Evolutionary conservation across 2,888 invertebrate genomes (phyloP).

Genomic region (Hypselothyrea guttata): DNA sequence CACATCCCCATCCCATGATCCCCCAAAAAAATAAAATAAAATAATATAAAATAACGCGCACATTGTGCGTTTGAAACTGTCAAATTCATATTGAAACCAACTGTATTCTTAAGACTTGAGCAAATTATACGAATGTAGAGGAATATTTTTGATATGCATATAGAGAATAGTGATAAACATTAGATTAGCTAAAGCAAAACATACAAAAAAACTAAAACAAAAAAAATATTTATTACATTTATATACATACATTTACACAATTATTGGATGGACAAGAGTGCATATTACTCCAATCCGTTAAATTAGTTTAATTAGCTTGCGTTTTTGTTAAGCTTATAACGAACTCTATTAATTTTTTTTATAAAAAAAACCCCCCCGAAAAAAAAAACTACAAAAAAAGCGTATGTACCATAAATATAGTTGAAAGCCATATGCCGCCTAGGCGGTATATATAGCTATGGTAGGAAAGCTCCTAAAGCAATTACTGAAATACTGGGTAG

Average conservation of each 20-base stretch:
- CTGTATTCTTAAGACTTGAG: constrained; percentile 79
- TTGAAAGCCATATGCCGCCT: constrained; percentile 51
- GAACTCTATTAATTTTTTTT: constrained; percentile 71
- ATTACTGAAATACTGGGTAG: constrained; percentile 15
- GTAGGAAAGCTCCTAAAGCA: constrained; percentile 37
- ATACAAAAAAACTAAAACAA: constrained; percentile 30
- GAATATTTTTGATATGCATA: constrained; percentile 68
- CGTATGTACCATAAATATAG: constrained; percentile 75
- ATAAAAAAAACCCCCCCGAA: constrained; percentile 53
- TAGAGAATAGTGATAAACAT: constrained; percentile 58
- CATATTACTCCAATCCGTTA: constrained; percentile 50
- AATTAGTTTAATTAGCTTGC: constrained; percentile 79
- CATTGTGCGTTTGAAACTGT: constrained; percentile 66
- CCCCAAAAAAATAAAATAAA: not conserved
- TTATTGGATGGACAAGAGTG: constrained; percentile 43
- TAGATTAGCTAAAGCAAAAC: constrained; percentile 45
- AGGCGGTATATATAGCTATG: constrained; percentile 30
- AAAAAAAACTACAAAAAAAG: constrained; percentile 38
- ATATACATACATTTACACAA: constrained; percentile 17
- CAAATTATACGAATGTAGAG: constrained; percentile 73
- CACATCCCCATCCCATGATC: constrained; percentile 2
- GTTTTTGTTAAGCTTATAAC: constrained; percentile 82
- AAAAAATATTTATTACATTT: constrained; percentile 68
- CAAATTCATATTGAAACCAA: constrained; percentile 77
- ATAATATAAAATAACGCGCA: constrained; percentile 60